A percentile compares a stretch with the other conserved stretches of the same genome.
These are phyloP conservation scores for Sus scrofa DNA, from an alignment of 2,113 vertebrate genomes.

Conservation along the genomic window T2T-Sscrofa CM000812.6:227949501-227950000, in stretches of 20 bases:
- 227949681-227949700: neutral
- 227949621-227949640: neutral
- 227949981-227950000: neutral
- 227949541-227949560: neutral
- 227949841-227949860: neutral
- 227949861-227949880: neutral
- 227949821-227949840: neutral
- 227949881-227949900: neutral
- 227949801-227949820: neutral
- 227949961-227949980: neutral
- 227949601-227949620: neutral
- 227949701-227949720: neutral
- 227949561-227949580: neutral
- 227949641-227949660: neutral
- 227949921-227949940: neutral
- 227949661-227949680: neutral
- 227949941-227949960: neutral
- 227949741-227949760: neutral
- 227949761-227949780: neutral
- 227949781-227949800: conserved; percentile 5
- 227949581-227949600: neutral
- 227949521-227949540: neutral
- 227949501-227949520: neutral
- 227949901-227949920: neutral
- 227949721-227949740: neutral